These are phyloP conservation scores for Malurus cyaneus DNA, from an alignment of 2,113 vertebrate species.

Conservation along the genomic window DNA sequence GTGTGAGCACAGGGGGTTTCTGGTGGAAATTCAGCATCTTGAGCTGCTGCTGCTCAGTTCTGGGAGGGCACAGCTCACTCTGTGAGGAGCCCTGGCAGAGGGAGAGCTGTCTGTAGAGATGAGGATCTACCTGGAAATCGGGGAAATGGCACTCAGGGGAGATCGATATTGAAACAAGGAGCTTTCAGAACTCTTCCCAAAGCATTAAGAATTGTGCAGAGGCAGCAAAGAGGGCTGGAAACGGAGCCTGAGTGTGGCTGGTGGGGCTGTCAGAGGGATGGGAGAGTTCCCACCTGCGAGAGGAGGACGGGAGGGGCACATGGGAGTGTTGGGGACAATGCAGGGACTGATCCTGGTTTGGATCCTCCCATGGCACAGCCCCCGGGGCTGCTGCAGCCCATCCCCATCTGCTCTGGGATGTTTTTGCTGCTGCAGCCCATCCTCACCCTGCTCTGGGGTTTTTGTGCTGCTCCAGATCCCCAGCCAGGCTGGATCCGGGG, in stretches of 20 bases:
- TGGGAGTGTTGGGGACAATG: no score
- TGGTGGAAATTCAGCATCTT: neutral
- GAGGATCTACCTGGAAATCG: neutral
- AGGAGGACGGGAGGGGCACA: neutral
- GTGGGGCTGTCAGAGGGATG: accelerated
- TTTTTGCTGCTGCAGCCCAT: accelerated
- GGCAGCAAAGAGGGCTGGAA: neutral
- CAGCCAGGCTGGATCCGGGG: accelerated
- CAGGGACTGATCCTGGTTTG: no score
- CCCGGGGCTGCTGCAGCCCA: accelerated
- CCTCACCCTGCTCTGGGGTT: accelerated
- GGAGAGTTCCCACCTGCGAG: neutral
- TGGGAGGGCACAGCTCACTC: conserved; percentile 9
- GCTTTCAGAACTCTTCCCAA: neutral
- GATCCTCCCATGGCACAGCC: accelerated
- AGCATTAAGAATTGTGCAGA: neutral
- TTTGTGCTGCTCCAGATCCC: accelerated
- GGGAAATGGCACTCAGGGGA: neutral
- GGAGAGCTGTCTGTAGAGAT: neutral
- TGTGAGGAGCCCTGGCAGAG: neutral
- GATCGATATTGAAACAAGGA: neutral
- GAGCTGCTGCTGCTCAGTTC: conserved; percentile 36
- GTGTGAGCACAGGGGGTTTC: neutral
- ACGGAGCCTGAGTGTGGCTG: neutral
- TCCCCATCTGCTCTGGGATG: accelerated